Evolutionary conservation across 2,113 vertebrate genomes (phyloP).

Genomic region (Colinus virginianus): DNA sequence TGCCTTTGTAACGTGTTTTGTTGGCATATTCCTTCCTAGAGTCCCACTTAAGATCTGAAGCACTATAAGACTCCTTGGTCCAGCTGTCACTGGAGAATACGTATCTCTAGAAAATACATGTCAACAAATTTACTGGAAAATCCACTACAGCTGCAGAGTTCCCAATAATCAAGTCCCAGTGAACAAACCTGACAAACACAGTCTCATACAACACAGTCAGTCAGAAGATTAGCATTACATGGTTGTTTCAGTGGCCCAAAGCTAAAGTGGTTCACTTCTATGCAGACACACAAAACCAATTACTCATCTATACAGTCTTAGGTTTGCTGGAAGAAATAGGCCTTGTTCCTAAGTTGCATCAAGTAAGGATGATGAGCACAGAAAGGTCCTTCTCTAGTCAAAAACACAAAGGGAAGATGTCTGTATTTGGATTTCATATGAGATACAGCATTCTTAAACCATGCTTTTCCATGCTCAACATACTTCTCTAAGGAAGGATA

Average conservation of each 20-base stretch:
- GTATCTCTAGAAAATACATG: neutral
- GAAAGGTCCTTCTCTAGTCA: neutral
- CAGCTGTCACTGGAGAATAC: neutral
- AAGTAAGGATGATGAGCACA: neutral
- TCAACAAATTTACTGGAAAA: neutral
- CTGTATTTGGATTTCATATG: neutral
- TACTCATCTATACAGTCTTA: neutral
- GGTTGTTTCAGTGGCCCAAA: neutral
- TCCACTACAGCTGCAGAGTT: neutral
- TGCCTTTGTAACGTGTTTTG: neutral
- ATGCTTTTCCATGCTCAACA: neutral
- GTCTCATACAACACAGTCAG: neutral
- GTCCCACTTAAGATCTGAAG: rapidly evolving
- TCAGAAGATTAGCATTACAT: neutral
- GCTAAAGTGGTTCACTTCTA: neutral
- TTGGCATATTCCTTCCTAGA: neutral
- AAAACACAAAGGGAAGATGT: neutral
- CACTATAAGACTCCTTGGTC: neutral
- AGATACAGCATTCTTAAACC: neutral
- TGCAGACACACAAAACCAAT: neutral
- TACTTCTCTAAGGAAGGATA: neutral
- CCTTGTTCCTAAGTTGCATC: neutral
- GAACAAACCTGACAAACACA: neutral
- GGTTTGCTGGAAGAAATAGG: neutral
- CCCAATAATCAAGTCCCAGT: neutral